A percentile compares a stretch with the other conserved stretches of the same genome.
These are phyloP conservation scores for Hyalella azteca DNA, from an alignment of 2,888 invertebrate genomes.

Conservation along the genomic window DNA sequence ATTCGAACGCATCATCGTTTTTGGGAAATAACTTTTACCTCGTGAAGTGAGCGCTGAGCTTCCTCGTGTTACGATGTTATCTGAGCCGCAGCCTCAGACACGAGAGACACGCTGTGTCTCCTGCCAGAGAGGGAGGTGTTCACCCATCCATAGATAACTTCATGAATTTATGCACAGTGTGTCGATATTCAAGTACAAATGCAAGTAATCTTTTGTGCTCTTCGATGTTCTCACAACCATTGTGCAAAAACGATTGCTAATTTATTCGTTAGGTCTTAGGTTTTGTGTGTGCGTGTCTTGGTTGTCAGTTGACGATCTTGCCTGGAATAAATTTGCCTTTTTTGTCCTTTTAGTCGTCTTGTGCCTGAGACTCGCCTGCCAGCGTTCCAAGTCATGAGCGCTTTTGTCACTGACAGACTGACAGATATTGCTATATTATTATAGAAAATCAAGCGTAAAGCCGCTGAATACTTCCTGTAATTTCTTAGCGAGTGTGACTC, in stretches of 20 bases:
- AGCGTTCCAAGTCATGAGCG: too few species aligned
- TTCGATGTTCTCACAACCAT: conserved; percentile 14
- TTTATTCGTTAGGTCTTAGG: conserved; percentile 11
- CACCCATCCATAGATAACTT: background rate
- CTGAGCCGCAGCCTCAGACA: too few species aligned
- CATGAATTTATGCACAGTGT: conserved; percentile 31
- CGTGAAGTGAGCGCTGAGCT: too few species aligned
- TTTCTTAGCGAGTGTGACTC: background rate
- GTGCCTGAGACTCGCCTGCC: too few species aligned
- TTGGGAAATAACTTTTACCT: too few species aligned
- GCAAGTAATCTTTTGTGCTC: conserved; percentile 34
- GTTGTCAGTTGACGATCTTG: too few species aligned
- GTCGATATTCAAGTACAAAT: conserved; percentile 37
- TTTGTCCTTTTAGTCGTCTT: too few species aligned
- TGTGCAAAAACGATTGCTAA: conserved; percentile 23
- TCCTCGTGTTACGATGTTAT: too few species aligned
- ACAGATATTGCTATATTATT: background rate
- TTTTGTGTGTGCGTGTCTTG: background rate
- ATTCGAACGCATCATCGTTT: too few species aligned
- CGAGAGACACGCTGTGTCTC: too few species aligned
- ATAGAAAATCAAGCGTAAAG: background rate
- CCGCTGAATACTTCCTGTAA: background rate
- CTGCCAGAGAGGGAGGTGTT: too few species aligned
- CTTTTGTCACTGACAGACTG: background rate
- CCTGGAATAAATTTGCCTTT: too few species aligned